Base-by-base conservation (phyloP, 35 echinoderm and acorn worm genomes). In the Diadema setosum region DNA sequence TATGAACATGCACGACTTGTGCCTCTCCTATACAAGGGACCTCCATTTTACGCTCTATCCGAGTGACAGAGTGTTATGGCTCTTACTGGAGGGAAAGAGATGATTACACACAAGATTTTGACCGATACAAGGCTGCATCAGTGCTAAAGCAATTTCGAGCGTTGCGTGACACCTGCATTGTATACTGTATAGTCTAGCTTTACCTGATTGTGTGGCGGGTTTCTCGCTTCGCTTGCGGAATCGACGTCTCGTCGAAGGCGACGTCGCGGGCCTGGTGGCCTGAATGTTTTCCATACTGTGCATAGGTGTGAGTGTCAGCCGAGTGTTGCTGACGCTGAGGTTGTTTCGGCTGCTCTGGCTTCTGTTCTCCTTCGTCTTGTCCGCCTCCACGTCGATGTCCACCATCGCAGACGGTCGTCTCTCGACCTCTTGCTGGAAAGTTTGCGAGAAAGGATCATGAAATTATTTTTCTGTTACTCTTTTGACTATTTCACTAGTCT, bases 271-370 rank as follows among this genome's bases (percentile, higher is more conserved):
- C 15, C 39, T 60, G 7, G 26, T 43, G n/a, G 86, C 45, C 25
- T 69, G 73, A 2, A 88, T 61, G 20, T 64, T 89, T 67, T 96
- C 94, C 40, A 81, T 85, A 34, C 93, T 96, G 30, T 90, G 84
- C 82, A 91, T 86, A 33, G 94, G 94, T n/a, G 94, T 96, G n/a
- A 96, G 84, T 25, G 89, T 91, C 26, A 96, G 58, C 32, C 94
- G 58, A 42, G 83, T 87, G 39, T 90, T 65, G 14, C 80, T 40
- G 20, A 60, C 87, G 33, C 34, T 59, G 6, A 75, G 42, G 11
- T 50, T 58, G 17, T 61, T 45, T 36, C 83, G 31, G 46, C 55
- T 42, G 46, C 70, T 82, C 42, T 39, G 65, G 23, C 43, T 43
- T 11, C 64, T 16, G 11, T 3, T 23, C 39, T 67, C 76, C 5